Evolutionary conservation across 2,797 vertebrate species (phyloP).

Genomic region (Acipenser transmontanus): DNA sequence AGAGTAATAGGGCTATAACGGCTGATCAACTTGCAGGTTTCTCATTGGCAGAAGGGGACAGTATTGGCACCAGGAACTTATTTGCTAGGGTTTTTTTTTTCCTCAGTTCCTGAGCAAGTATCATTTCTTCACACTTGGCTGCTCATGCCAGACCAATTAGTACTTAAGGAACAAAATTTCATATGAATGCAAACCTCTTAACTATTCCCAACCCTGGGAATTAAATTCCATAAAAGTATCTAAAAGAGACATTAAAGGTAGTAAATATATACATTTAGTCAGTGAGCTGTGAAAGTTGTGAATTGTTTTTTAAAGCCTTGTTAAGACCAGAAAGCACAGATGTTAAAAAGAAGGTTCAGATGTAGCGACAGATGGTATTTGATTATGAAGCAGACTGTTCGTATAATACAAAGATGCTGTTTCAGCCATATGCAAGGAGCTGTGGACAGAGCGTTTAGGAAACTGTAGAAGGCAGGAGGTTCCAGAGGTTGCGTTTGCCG

Average conservation of each 20-base stretch:
- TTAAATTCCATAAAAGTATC: conserved; percentile 60
- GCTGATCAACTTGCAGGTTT: conserved; percentile 76
- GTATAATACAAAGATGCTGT: conserved; percentile 99
- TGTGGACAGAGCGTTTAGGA: conserved; percentile 63
- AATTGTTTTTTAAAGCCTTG: conserved; percentile 98
- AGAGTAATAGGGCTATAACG: conserved; percentile 81
- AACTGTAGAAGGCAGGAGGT: conserved; percentile 11
- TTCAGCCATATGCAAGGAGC: conserved; percentile 95
- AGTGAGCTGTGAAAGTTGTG: conserved; percentile 94
- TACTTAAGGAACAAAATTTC: conserved; percentile 59
- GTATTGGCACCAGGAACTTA: conserved; percentile 70
- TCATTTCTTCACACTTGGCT: conserved; percentile 75
- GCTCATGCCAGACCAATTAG: conserved; percentile 64
- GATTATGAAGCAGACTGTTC: conserved; percentile 99
- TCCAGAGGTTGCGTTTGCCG: conserved; percentile 14
- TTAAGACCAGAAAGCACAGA: conserved; percentile 96
- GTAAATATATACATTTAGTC: conserved; percentile 75
- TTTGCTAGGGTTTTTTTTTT: conserved; percentile 60
- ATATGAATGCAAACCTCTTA: conserved; percentile 39
- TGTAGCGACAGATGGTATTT: conserved; percentile 99
- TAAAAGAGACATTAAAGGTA: conserved; percentile 67
- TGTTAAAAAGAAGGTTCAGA: conserved; percentile 92
- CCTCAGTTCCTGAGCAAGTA: conserved; percentile 65
- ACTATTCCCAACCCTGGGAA: conserved; percentile 51
- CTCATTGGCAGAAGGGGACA: conserved; percentile 75